A percentile compares a stretch with the other conserved stretches of the same genome.
Conservation (phyloP, 2,797 vertebrate species). For the Acipenser oxyrinchus region DNA sequence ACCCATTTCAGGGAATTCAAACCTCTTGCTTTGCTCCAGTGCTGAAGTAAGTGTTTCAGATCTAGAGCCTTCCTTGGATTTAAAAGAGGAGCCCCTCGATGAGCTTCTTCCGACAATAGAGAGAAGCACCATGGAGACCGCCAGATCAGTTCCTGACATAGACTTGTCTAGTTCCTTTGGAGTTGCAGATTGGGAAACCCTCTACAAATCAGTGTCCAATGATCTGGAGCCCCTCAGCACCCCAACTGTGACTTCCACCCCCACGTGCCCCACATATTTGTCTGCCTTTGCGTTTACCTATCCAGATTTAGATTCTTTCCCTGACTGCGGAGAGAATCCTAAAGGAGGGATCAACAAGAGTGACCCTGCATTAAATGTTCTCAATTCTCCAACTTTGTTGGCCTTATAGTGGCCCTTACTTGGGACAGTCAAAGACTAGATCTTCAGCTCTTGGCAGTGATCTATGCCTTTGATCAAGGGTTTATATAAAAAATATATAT, state of each 20-base stretch:
- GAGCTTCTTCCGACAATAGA: constrained; percentile 63
- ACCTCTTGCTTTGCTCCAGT: constrained; percentile 67
- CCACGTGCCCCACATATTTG: constrained; percentile 83
- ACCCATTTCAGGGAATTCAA: constrained; percentile 70
- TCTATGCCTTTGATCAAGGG: constrained; percentile 43
- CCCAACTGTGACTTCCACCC: constrained; percentile 88
- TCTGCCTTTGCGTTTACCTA: constrained; percentile 91
- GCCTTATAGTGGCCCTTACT: constrained; percentile 69
- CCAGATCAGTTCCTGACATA: constrained; percentile 92
- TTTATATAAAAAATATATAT: constrained; percentile 35
- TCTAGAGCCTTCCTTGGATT: constrained; percentile 69
- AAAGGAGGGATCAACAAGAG: constrained; percentile 80
- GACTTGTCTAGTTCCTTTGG: constrained; percentile 88
- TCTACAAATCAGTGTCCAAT: constrained; percentile 70
- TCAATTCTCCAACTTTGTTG: constrained; percentile 93
- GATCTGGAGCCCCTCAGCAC: constrained; percentile 95
- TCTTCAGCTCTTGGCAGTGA: constrained; percentile 40
- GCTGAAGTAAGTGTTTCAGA: constrained; percentile 65
- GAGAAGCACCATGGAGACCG: constrained; percentile 70
- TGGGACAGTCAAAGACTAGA: constrained; percentile 20
- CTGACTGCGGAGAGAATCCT: constrained; percentile 73
- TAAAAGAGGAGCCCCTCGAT: constrained; percentile 83
- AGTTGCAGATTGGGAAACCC: constrained; percentile 90
- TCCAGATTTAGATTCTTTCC: constrained; percentile 81
- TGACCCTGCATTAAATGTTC: constrained; percentile 82